phyloP scores from a whole-genome alignment of 2,888 invertebrate species.

The Julus scanicus region DNA sequence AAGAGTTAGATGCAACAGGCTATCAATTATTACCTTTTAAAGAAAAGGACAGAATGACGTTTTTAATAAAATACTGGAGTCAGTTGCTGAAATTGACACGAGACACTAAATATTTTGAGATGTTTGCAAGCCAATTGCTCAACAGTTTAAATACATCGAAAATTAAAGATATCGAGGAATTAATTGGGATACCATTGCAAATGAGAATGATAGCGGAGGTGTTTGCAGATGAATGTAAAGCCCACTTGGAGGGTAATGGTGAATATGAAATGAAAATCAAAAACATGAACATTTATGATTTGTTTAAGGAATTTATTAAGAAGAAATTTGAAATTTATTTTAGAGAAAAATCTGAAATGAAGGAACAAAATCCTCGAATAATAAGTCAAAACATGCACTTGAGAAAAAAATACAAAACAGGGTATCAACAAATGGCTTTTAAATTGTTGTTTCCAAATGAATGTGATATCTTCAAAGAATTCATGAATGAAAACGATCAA shows the following conservation, averaged over 20 bases:
- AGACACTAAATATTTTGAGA: background rate
- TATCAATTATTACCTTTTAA: background rate
- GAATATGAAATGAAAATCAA: background rate
- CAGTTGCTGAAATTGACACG: background rate
- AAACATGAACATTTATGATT: background rate
- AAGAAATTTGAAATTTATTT: conserved; percentile 21
- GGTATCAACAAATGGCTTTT: background rate
- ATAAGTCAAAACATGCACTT: background rate
- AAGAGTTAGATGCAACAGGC: background rate
- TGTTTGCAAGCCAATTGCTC: background rate
- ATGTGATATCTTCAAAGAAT: background rate
- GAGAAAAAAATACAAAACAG: background rate
- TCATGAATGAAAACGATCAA: background rate
- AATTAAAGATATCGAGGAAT: background rate
- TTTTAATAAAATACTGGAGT: background rate
- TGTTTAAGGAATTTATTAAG: background rate
- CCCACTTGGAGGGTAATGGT: background rate
- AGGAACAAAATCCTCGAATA: background rate
- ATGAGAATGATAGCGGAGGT: background rate
- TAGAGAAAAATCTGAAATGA: background rate
- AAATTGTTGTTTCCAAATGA: background rate
- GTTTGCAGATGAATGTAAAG: background rate
- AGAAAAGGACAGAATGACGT: background rate
- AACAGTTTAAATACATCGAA: background rate
- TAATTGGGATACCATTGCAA: conserved; percentile 14